Conservation (phyloP, 2,113 vertebrate species). For the Planiliza haematocheilus region DNA sequence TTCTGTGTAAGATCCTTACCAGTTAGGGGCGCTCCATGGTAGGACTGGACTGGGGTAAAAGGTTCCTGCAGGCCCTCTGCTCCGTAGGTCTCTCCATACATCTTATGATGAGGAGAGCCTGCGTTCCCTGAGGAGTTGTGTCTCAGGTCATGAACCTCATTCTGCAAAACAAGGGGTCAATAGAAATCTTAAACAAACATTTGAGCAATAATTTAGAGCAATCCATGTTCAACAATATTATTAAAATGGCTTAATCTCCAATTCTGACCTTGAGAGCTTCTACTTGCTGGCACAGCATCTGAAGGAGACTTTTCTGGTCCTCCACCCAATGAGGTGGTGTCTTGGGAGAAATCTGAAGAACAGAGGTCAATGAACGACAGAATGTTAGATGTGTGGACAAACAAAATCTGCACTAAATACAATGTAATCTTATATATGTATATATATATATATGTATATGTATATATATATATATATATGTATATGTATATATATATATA, state of each 20-base stretch:
- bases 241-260: too few relatives aligned
- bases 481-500: too few relatives aligned
- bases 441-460: too few relatives aligned
- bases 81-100: constrained; percentile 88
- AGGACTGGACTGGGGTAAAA: constrained; percentile 89
- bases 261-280: constrained; percentile 93
- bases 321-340: constrained; percentile 95
- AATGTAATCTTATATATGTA: not conserved
- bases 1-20: constrained; percentile 74
- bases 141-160: constrained; percentile 95
- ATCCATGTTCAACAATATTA: not conserved
- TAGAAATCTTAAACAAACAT: too few relatives aligned
- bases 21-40: constrained; percentile 92
- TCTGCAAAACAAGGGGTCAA: constrained; percentile 77
- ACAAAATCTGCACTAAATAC: too few relatives aligned
- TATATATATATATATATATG: too few relatives aligned
- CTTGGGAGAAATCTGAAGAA: constrained; percentile 91
- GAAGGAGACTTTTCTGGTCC: constrained; percentile 93
- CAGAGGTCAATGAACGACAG: not conserved
- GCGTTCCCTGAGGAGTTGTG: constrained; percentile 84
- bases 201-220: not conserved
- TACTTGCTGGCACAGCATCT: constrained; percentile 95
- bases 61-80: constrained; percentile 87
- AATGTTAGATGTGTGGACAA: not conserved
- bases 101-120: constrained; percentile 85